Percentiles rank a stretch among this genome's conserved stretches.
Evolutionary conservation across 1,140 invertebrate species (phyloP).

Genomic region (Drosophila suzukii): DNA sequence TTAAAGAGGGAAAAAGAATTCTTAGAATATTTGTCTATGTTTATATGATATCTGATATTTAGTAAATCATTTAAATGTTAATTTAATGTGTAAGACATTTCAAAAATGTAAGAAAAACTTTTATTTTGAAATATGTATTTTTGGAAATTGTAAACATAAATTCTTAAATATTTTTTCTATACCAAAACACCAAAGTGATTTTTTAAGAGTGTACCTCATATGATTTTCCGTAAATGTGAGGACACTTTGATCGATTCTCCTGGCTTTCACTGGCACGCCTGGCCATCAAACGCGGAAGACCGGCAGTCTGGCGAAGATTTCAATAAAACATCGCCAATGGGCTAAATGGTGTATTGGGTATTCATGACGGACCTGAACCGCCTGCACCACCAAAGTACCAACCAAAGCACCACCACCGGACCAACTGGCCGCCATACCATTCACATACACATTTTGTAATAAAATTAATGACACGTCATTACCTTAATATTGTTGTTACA

Average conservation of each 20-base stretch:
- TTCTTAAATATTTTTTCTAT: no score
- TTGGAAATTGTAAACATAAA: no score
- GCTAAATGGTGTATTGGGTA: constrained; percentile 46
- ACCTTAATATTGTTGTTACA: constrained; percentile 84
- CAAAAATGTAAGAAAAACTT: no score
- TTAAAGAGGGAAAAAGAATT: background rate
- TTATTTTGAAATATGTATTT: background rate
- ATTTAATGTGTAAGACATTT: no score
- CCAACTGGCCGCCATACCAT: constrained; percentile 17
- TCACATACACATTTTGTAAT: constrained; percentile 80
- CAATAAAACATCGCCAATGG: constrained; percentile 74
- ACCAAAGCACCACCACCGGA: constrained; percentile 4
- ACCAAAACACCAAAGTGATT: background rate
- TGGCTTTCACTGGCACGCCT: constrained; percentile 20
- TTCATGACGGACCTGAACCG: constrained; percentile 30
- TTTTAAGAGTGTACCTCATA: constrained; percentile 1
- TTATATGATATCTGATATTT: background rate
- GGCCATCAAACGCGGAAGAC: constrained; percentile 75
- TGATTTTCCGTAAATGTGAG: background rate
- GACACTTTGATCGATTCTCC: constrained; percentile 19
- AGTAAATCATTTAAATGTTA: no score
- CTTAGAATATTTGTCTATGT: background rate
- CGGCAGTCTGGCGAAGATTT: constrained; percentile 71
- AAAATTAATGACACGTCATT: constrained; percentile 84
- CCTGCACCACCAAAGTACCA: constrained; percentile 3